Conservation (phyloP, 1,140 invertebrate genomes). For the Ridgeia piscesae region DNA sequence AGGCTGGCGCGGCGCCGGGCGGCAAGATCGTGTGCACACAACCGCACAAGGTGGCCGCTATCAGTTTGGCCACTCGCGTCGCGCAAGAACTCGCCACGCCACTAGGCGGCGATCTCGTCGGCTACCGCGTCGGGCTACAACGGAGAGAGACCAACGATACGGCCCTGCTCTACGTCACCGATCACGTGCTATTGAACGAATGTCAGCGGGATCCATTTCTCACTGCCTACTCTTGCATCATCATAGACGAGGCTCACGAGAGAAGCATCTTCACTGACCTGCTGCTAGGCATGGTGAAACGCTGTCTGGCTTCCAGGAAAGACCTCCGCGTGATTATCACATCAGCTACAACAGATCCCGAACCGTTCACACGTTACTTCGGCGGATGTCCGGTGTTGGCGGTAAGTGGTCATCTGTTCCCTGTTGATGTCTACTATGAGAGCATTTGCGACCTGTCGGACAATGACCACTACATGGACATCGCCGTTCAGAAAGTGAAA, state of each 20-base stretch:
- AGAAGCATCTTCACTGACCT: slow-evolving; percentile 91
- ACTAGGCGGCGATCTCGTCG: slow-evolving; percentile 46
- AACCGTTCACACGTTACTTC: slow-evolving; percentile 67
- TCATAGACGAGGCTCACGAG: slow-evolving; percentile 98
- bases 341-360: slow-evolving; percentile 86
- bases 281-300: slow-evolving; percentile 89
- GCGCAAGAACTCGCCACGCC: slow-evolving; percentile 43
- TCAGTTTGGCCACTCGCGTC: slow-evolving; percentile 48
- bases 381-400: slow-evolving; percentile 94
- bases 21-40: slow-evolving; percentile 73
- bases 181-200: slow-evolving; percentile 92
- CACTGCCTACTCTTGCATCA: slow-evolving; percentile 84
- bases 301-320: slow-evolving; percentile 79
- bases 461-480: slow-evolving; percentile 76
- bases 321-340: slow-evolving; percentile 87
- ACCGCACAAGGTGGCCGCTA: slow-evolving; percentile 52
- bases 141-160: slow-evolving; percentile 73
- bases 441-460: background rate
- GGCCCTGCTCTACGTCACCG: slow-evolving; percentile 98
- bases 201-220: slow-evolving; percentile 78
- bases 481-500: slow-evolving; percentile 88
- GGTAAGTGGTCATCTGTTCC: slow-evolving; percentile 82
- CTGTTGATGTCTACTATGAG: slow-evolving; percentile 86
- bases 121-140: slow-evolving; percentile 69
- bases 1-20: slow-evolving; percentile 60